Conservation (phyloP, 2,888 invertebrate genomes). For the Pegoplata infirma region DNA sequence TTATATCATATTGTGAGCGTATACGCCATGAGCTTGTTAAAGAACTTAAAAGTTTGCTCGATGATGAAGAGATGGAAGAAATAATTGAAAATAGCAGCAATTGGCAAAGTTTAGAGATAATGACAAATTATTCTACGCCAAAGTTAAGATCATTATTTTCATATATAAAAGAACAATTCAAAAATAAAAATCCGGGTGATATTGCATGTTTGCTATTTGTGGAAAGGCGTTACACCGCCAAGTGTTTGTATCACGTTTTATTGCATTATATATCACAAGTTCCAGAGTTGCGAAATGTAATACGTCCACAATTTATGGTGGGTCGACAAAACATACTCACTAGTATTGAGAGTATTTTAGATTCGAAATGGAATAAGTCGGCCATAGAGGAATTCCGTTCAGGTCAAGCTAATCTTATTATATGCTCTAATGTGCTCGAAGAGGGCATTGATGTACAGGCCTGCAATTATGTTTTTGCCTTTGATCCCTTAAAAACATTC, state of each 20-base stretch:
- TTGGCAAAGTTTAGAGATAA: slow-evolving; percentile 67
- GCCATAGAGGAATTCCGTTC: slow-evolving; percentile 80
- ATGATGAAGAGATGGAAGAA: slow-evolving; percentile 70
- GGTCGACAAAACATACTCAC: slow-evolving; percentile 78
- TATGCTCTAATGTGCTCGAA: slow-evolving; percentile 90
- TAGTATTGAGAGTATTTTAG: slow-evolving; percentile 70
- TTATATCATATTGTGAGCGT: slow-evolving; percentile 74
- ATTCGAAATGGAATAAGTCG: slow-evolving; percentile 69
- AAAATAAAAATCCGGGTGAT: slow-evolving; percentile 71
- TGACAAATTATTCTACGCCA: slow-evolving; percentile 82
- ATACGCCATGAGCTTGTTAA: slow-evolving; percentile 80
- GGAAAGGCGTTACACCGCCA: slow-evolving; percentile 83
- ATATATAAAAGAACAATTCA: slow-evolving; percentile 81
- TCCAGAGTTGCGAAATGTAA: slow-evolving; percentile 79
- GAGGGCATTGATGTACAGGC: slow-evolving; percentile 93
- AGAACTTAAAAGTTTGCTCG: slow-evolving; percentile 76
- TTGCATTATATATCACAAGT: slow-evolving; percentile 79
- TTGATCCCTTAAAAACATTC: slow-evolving; percentile 85
- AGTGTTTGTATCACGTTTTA: slow-evolving; percentile 85
- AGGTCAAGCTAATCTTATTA: slow-evolving; percentile 82
- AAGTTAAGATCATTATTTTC: slow-evolving; percentile 83
- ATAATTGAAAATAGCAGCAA: slow-evolving; percentile 43
- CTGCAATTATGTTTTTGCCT: slow-evolving; percentile 89
- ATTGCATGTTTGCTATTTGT: slow-evolving; percentile 75
- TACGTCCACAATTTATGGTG: slow-evolving; percentile 84